phyloP scores from a whole-genome alignment of 2,113 vertebrate species.

The Dromaius novaehollandiae region DNA sequence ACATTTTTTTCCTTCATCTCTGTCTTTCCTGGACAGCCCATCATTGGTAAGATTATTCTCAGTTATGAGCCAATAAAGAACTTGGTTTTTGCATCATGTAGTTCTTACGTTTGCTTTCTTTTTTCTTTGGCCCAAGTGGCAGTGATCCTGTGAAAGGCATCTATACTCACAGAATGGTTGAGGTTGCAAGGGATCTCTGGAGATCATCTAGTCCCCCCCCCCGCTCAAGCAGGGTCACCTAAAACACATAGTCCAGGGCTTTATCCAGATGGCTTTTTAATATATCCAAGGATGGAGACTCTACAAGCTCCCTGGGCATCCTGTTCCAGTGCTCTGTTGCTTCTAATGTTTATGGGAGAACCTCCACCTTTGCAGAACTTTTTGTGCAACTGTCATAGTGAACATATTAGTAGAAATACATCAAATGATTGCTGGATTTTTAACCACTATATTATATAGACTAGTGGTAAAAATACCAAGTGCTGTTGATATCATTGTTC shows the following conservation, averaged over 20 bases:
- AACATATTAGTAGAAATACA: neutral
- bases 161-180: neutral
- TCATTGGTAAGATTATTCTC: neutral
- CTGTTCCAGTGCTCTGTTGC: too few species aligned
- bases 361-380: neutral
- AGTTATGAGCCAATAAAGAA: neutral
- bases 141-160: neutral
- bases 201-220: too few species aligned
- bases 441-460: neutral
- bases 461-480: neutral
- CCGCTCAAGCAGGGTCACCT: too few species aligned
- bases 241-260: too few species aligned
- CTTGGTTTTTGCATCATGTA: neutral
- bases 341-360: neutral
- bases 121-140: neutral
- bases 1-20: neutral
- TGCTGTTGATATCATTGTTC: neutral
- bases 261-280: too few species aligned
- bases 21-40: neutral
- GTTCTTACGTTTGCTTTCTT: neutral
- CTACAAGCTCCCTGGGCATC: too few species aligned
- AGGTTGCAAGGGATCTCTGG: too few species aligned
- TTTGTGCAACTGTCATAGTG: neutral
- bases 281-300: too few species aligned
- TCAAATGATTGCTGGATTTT: neutral